Evolutionary conservation across 2,113 vertebrate species (phyloP).

Genomic region (Bungarus multicinctus): DNA sequence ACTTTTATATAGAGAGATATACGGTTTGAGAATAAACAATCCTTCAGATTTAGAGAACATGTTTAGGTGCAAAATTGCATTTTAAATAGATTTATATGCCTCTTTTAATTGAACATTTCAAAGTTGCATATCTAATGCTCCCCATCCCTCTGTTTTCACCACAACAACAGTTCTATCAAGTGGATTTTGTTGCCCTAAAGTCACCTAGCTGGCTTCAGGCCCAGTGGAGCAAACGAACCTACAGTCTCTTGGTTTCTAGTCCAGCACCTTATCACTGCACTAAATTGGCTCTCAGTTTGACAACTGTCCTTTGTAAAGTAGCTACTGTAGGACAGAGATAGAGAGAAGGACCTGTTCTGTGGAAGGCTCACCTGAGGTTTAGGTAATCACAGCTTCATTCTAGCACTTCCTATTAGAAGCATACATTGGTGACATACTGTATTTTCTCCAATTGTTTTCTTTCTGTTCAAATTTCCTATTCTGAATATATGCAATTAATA

Average conservation of each 20-base stretch:
- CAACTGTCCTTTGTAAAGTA: neutral
- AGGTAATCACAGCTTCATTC: neutral
- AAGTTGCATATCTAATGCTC: neutral
- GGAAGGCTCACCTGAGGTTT: neutral
- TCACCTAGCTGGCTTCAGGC: neutral
- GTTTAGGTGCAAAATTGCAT: neutral
- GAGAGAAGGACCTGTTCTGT: neutral
- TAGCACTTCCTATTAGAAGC: constrained; percentile 16
- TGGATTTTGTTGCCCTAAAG: neutral
- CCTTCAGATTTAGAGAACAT: neutral
- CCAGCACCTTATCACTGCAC: neutral
- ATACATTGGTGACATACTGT: neutral
- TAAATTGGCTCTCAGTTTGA: neutral
- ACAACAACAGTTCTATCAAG: neutral
- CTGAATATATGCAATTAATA: constrained; percentile 57
- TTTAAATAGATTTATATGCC: neutral
- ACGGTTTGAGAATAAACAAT: neutral
- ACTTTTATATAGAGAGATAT: too few relatives aligned
- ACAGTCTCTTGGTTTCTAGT: neutral
- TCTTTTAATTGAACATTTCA: neutral
- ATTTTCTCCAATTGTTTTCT: neutral
- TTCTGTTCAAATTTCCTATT: constrained; percentile 38
- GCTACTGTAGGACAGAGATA: neutral
- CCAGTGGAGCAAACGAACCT: neutral
- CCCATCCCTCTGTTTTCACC: neutral